Conservation (phyloP, 2,113 vertebrate species). For the Scartelaos histophorus region DNA sequence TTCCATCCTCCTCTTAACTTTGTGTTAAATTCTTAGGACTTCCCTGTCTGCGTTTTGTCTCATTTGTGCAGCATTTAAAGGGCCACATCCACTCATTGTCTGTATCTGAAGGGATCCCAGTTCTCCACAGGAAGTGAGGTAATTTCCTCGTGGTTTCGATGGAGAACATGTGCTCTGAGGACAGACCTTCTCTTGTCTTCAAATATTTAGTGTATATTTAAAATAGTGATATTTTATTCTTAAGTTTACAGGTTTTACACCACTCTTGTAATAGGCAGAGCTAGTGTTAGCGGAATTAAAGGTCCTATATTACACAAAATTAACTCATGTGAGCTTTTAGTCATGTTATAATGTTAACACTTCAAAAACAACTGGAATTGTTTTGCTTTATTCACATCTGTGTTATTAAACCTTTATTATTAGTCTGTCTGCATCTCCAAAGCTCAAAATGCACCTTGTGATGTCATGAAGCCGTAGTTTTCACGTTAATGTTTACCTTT, state of each 20-base stretch:
- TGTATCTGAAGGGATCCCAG: conserved; percentile 67
- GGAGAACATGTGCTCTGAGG: conserved; percentile 15
- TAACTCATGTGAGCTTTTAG: no score
- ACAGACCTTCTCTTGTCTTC: not conserved
- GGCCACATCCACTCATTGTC: conserved; percentile 77
- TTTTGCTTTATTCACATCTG: no score
- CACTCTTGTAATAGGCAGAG: not conserved
- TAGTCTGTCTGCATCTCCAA: no score
- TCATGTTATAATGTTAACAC: no score
- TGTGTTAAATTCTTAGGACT: not conserved
- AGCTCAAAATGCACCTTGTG: no score
- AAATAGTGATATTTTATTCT: not conserved
- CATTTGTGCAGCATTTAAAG: conserved; percentile 26
- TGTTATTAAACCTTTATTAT: no score
- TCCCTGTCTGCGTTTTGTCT: conserved; percentile 2
- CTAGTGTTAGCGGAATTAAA: no score
- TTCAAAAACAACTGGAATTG: no score
- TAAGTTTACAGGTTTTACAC: not conserved
- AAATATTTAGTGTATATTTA: not conserved
- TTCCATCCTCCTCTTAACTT: not conserved
- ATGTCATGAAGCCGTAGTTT: no score
- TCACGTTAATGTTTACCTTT: no score
- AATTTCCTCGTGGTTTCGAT: conserved; percentile 65
- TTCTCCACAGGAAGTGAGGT: conserved; percentile 78
- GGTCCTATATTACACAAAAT: no score